Evolutionary conservation across 2,888 invertebrate species (phyloP), one percentile per base, ranked within the genome.

Genomic region (Achlya flavicornis): DNA sequence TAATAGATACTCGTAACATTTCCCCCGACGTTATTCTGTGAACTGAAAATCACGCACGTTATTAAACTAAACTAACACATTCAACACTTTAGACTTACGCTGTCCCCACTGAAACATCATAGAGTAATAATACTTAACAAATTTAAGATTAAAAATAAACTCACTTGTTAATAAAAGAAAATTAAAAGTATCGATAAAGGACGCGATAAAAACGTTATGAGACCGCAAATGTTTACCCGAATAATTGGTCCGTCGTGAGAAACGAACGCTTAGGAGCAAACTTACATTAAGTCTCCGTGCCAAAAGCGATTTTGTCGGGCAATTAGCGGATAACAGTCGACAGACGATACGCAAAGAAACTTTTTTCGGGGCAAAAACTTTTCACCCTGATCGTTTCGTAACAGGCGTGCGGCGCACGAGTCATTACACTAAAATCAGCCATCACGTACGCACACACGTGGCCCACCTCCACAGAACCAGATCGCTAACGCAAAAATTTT

Each of bases 271-370:
- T 70, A 77, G 78, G 75, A 76, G 76, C 79, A 80, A 74, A 81
- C 79, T 75, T 78, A 76, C 76, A 77, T 73, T 76, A 78, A 75
- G 75, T 72, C 73, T 78, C 67, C 73, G 84, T 87, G 87, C 85
- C 86, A 87, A 89, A 89, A 87, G 80, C 85, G 85, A 87, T 87
- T 86, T 35, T 80, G 84, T 82, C 78, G 75, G 78, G 79, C 87
- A 90, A 91, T 91, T 89, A 90, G 87, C 85, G 82, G 88, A 88
- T 88, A 84, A 84, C 87, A 85, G 88, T 86, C 85, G 85, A 81
- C 86, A 80, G 78, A 82, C 78, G 81, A 76, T 79, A 73, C 72
- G 78, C 80, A 78, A 82, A 83, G 80, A 83, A 79, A 80, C 75
- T 85, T 87, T 88, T 89, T 88, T 87, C 86, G 82, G 76, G 76